phyloP scores from a whole-genome alignment of 2,113 vertebrate species.

The Rissa tridactyla region DNA sequence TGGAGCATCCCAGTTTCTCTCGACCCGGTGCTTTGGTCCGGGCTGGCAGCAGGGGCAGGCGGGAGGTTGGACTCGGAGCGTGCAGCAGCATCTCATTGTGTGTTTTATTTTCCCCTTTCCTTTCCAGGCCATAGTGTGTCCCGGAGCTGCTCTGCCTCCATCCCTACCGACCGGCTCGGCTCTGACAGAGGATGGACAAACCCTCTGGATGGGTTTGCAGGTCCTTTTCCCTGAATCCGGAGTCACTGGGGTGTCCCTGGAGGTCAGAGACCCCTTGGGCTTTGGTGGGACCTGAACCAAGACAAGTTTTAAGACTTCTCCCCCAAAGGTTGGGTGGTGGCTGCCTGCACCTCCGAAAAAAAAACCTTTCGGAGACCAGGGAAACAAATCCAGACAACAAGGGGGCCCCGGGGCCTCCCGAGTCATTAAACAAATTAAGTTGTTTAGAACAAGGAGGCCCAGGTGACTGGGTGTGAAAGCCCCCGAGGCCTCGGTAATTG shows the following conservation, averaged over 20 bases:
- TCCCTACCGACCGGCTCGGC: not conserved
- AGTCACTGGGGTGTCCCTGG: fast-evolving
- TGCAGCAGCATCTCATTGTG: not conserved
- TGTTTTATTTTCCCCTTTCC: not conserved
- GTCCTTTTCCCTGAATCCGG: not conserved
- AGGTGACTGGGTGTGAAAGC: slow-evolving; percentile 20
- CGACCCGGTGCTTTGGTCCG: fast-evolving
- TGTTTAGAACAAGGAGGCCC: slow-evolving; percentile 3
- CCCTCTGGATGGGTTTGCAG: too few species aligned
- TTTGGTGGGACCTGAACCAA: not conserved
- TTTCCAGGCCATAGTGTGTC: not conserved
- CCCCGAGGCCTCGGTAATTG: not conserved
- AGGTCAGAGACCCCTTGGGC: not conserved
- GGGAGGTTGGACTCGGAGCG: not conserved
- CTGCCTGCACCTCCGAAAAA: not conserved
- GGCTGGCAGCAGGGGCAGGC: not conserved
- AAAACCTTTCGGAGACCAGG: not conserved
- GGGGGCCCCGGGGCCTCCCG: not conserved
- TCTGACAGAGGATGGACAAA: not conserved
- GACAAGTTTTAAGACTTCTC: too few species aligned
- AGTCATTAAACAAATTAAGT: slow-evolving; percentile 46
- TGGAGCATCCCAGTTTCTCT: not conserved
- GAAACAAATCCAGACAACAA: not conserved
- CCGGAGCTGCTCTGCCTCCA: not conserved
- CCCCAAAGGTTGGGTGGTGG: not conserved